These are phyloP conservation scores for Pempheris klunzingeri DNA, from an alignment of 2,797 vertebrate species.

Conservation along the genomic window DNA sequence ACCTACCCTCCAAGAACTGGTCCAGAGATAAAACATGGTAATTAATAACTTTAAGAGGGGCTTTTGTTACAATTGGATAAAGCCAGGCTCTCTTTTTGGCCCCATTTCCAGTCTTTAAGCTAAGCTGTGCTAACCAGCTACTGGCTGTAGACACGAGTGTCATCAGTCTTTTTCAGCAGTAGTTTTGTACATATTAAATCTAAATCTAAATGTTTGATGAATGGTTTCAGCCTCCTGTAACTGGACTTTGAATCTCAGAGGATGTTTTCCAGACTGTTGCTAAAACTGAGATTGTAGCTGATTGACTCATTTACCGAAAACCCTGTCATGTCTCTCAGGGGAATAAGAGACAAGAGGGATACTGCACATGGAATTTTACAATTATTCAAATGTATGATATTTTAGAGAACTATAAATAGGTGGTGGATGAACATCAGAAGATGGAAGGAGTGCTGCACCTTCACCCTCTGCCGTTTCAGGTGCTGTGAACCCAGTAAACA, in stretches of 20 bases:
- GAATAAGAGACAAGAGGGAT: neutral
- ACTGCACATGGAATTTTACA: neutral
- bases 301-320: constrained; percentile 1
- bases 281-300: neutral
- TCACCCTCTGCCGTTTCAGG: constrained; percentile 9
- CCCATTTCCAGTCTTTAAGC: neutral
- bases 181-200: neutral
- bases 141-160: neutral
- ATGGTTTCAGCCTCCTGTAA: neutral
- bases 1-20: no score
- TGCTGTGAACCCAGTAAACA: neutral
- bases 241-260: neutral
- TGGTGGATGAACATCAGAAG: neutral
- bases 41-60: neutral
- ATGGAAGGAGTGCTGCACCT: neutral
- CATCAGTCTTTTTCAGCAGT: no score
- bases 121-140: neutral
- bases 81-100: no score
- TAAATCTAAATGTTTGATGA: constrained; percentile 6
- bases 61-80: neutral
- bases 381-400: neutral
- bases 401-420: neutral
- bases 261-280: neutral
- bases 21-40: neutral
- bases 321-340: no score